Evolutionary conservation across 2,113 vertebrate species (phyloP), one percentile per base, ranked within the genome.

Genomic region (Nothocercus julius): DNA sequence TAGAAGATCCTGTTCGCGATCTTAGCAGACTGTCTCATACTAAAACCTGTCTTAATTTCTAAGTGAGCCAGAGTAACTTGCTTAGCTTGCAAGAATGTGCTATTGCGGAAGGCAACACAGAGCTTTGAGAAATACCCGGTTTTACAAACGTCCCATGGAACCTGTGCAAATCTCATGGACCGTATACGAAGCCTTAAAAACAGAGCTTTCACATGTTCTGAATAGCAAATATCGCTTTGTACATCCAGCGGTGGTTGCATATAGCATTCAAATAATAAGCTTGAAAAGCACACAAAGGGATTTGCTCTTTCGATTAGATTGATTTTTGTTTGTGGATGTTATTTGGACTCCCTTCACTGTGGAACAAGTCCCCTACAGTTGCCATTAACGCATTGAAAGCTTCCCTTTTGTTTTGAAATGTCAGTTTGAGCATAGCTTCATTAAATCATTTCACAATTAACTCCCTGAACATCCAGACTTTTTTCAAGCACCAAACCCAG

Each of bases 321-420:
- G 96, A 97, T 97, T 96, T 96, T 96, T 96, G 94, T 97, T 96
- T 96, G 95, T 96, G 94, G 95, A 96, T 96, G 95, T 96, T 95
- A 96, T 96, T 93, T 97, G 96, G 95, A 92, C 77, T 96, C 95
- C 86, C 95, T 93, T 97, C 93, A 76, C 90, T 77, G 86, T 94
- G 90, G 95, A 97, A 95, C 92, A 92, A 96, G 95, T 96, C 96
- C 94, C 96, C 95, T 95, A 95, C 96, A 96, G 95, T 96, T 96
- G 93, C 95, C 95, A 95, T 96, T 97, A 97, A 94, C 93, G 95
- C 90, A 96, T 77, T 96, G 96, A 96, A 97, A 96, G 95, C 95
- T 97, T 97, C 80, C 88, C 92, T 96, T 96, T 97, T 97, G 95
- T 96, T 96, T 97, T 97, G 93, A 96, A 97, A 96, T 96, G 96